Conservation (phyloP, 2,113 vertebrate genomes). For the Nothocercus nigrocapillus region DNA sequence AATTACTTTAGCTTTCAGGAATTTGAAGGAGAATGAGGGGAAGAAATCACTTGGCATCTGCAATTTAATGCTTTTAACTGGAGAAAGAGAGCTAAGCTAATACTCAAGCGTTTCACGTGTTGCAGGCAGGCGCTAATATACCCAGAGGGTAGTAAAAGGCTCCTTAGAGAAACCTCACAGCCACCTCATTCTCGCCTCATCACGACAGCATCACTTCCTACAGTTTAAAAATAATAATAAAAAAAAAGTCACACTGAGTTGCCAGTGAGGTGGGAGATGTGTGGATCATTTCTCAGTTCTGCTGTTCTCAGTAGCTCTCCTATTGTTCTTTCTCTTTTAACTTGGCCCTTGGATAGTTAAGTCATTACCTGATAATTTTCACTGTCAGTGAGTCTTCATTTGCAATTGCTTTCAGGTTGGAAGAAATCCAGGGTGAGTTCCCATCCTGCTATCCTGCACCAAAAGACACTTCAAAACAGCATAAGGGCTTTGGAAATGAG, state of each 20-base stretch:
- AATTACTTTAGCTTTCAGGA: slow-evolving; percentile 80
- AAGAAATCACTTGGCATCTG: slow-evolving; percentile 73
- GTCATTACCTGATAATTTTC: background rate
- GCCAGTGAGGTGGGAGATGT: slow-evolving; percentile 20
- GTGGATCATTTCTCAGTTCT: slow-evolving; percentile 29
- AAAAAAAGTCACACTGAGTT: background rate
- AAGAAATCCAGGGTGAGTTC: background rate
- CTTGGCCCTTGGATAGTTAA: slow-evolving; percentile 4
- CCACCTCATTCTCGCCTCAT: slow-evolving; percentile 24
- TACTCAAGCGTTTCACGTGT: slow-evolving; percentile 66
- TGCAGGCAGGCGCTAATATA: slow-evolving; percentile 63
- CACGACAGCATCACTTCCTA: slow-evolving; percentile 52
- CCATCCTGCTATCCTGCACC: background rate
- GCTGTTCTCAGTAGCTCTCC: background rate
- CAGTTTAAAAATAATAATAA: background rate
- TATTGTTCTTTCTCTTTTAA: background rate
- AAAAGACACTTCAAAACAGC: background rate
- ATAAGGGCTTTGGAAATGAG: background rate
- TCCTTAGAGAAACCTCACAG: slow-evolving; percentile 49
- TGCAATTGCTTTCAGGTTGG: background rate
- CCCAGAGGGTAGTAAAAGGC: slow-evolving; percentile 42
- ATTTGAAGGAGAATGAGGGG: slow-evolving; percentile 70
- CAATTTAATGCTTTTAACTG: slow-evolving; percentile 83
- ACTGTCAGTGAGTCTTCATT: background rate
- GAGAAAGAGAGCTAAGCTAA: slow-evolving; percentile 74